A percentile compares a stretch with the other conserved stretches of the same genome.
These are phyloP conservation scores for Pantherophis alleghaniensis DNA, from an alignment of 2,797 vertebrate genomes.

Conservation along the genomic window DNA sequence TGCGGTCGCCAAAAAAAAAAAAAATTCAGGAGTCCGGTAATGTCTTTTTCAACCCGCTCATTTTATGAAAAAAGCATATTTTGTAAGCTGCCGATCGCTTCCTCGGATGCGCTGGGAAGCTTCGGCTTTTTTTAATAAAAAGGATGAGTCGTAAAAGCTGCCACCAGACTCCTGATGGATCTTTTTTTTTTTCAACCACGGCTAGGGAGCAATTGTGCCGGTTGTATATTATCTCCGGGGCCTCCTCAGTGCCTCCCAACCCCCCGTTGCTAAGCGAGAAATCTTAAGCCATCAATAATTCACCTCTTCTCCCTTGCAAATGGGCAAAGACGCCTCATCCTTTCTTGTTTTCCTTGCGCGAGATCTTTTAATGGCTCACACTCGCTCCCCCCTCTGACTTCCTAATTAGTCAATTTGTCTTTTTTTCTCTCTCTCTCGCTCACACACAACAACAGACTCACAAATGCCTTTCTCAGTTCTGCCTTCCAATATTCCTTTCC, in stretches of 20 bases:
- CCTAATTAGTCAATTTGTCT: neutral
- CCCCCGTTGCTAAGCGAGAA: neutral
- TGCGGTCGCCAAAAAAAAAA: neutral
- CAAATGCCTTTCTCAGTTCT: neutral
- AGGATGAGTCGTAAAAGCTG: neutral
- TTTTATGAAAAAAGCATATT: neutral
- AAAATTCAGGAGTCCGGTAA: neutral
- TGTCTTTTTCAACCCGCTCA: neutral
- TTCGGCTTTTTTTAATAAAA: neutral
- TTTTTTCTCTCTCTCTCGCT: rapidly evolving
- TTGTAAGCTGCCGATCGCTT: neutral
- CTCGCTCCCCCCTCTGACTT: neutral
- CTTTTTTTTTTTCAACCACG: neutral
- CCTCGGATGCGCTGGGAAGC: neutral
- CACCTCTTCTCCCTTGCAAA: neutral
- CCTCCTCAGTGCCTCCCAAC: neutral
- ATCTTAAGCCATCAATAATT: constrained; percentile 9
- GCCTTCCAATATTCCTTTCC: neutral
- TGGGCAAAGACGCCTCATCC: neutral
- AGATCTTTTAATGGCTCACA: neutral
- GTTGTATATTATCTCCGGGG: neutral
- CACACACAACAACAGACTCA: neutral
- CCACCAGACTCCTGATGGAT: neutral
- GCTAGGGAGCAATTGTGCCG: neutral
- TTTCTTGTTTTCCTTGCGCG: neutral